phyloP scores from a whole-genome alignment of 2,113 vertebrate genomes.

The cattle (Bos taurus) region DNA sequence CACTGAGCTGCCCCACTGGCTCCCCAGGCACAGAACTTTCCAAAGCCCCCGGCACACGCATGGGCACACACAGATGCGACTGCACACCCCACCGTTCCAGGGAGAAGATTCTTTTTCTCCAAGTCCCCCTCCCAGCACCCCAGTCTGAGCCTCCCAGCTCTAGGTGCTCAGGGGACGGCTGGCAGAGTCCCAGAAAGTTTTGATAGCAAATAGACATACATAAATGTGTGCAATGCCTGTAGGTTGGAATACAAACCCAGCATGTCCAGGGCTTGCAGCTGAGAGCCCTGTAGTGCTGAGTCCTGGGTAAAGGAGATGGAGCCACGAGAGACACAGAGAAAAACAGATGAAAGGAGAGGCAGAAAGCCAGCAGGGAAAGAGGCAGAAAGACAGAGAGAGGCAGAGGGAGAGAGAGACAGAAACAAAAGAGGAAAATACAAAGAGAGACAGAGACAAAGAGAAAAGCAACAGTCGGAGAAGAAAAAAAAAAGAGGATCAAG shows the following conservation, averaged over 20 bases:
- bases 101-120: neutral
- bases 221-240: neutral
- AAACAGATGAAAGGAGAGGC: neutral
- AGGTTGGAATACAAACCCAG: neutral
- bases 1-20: neutral
- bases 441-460: neutral
- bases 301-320: neutral
- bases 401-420: neutral
- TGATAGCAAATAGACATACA: neutral
- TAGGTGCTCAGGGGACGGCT: neutral
- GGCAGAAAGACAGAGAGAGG: neutral
- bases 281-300: neutral
- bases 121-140: neutral
- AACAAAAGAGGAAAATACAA: neutral
- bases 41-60: neutral
- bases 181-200: neutral
- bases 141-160: neutral
- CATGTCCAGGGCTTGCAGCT: neutral
- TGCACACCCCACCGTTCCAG: accelerated
- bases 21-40: neutral
- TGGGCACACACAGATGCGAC: neutral
- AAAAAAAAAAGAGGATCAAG: neutral
- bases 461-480: neutral
- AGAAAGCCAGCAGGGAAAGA: neutral
- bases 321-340: neutral